Percentiles rank a stretch among this genome's conserved stretches.
Conservation (phyloP, 1,140 invertebrate species). For the Cydia splendana region DNA sequence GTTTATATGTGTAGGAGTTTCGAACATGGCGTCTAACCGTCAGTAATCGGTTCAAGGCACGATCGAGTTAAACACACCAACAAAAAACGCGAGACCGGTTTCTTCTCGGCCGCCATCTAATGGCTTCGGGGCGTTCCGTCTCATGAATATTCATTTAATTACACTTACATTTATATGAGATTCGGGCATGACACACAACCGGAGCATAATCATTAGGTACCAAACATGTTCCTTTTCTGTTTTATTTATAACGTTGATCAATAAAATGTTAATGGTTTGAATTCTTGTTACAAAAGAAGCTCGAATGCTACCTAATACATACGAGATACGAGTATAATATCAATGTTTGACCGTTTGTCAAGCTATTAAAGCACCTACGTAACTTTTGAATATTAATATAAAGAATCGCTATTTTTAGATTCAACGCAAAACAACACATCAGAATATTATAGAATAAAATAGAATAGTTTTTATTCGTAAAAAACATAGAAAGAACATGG, state of each 20-base stretch:
- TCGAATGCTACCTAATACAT: conserved; percentile 33
- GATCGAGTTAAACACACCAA: conserved; percentile 60
- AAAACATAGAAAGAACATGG: no score
- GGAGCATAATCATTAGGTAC: conserved; percentile 49
- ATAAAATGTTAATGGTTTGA: conserved; percentile 46
- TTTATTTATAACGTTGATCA: conserved; percentile 58
- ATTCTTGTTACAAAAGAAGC: conserved; percentile 45
- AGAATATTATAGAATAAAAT: no score
- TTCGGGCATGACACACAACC: conserved; percentile 65
- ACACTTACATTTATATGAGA: conserved; percentile 53
- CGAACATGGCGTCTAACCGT: conserved; percentile 43
- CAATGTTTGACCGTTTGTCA: conserved; percentile 34
- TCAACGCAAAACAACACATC: conserved; percentile 4
- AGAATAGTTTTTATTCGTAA: no score
- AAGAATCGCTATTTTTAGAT: conserved; percentile 2
- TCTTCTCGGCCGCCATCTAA: conserved; percentile 60
- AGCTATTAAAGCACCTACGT: conserved; percentile 2
- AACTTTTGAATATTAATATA: background rate
- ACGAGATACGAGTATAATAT: background rate
- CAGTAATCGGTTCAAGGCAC: conserved; percentile 55
- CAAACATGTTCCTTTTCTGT: conserved; percentile 43
- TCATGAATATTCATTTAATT: conserved; percentile 75
- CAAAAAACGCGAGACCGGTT: conserved; percentile 68
- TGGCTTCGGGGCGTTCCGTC: conserved; percentile 64
- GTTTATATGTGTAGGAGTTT: conserved; percentile 26